Conservation (phyloP, 2,888 invertebrate species). For the Ypsolopha sequella region DNA sequence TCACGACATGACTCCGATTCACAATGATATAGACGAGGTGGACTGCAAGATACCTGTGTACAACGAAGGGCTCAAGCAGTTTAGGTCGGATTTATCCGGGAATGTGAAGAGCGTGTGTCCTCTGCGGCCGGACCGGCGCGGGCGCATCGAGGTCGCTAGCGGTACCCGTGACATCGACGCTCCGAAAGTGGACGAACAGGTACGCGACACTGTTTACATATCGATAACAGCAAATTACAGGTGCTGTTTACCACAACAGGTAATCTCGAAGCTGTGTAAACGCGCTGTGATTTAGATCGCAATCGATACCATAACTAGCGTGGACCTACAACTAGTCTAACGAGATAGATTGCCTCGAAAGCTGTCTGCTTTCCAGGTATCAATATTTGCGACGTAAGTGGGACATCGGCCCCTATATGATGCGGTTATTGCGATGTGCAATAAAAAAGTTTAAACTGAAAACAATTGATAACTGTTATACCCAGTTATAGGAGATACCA, state of each 20-base stretch:
- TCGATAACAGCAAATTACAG: slow-evolving; percentile 59
- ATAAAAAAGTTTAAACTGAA: not conserved
- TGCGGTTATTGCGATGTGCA: slow-evolving; percentile 2
- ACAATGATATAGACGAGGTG: slow-evolving; percentile 37
- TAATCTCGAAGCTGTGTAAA: slow-evolving; percentile 21
- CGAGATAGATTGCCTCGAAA: slow-evolving; percentile 31
- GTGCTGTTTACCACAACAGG: slow-evolving; percentile 32
- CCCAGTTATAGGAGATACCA: no score
- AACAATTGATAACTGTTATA: not conserved
- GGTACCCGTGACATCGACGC: slow-evolving; percentile 59
- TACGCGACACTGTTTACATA: slow-evolving; percentile 65
- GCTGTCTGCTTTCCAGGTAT: slow-evolving; percentile 26
- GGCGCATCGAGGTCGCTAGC: slow-evolving; percentile 67
- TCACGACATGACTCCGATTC: slow-evolving; percentile 35
- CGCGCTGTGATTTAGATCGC: slow-evolving; percentile 32
- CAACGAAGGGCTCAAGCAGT: slow-evolving; percentile 40
- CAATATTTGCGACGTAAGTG: slow-evolving; percentile 22
- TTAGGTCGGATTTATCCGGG: slow-evolving; percentile 48
- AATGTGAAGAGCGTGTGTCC: slow-evolving; percentile 54
- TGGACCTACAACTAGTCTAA: slow-evolving; percentile 25
- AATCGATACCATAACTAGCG: slow-evolving; percentile 26
- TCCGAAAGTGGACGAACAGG: slow-evolving; percentile 69
- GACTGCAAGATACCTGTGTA: slow-evolving; percentile 41
- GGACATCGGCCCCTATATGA: slow-evolving; percentile 38
- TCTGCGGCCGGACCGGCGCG: slow-evolving; percentile 59